Evolutionary conservation across 2,888 invertebrate species (phyloP).

Genomic region (Heteromyza rotundicornis): DNA sequence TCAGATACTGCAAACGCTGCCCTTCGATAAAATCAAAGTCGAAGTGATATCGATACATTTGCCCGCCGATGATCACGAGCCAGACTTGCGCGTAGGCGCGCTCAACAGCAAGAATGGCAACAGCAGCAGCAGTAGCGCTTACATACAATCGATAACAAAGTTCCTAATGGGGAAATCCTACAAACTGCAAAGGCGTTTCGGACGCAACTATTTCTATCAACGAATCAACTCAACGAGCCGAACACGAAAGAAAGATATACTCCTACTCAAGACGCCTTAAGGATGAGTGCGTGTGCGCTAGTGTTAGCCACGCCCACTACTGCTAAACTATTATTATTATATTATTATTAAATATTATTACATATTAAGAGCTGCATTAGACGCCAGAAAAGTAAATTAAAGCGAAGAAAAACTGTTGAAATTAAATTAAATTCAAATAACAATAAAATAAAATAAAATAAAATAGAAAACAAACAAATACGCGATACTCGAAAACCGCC

Average conservation of each 20-base stretch:
- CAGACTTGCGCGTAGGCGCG: conserved; percentile 30
- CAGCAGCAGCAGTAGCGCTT: no score
- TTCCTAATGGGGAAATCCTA: conserved; percentile 61
- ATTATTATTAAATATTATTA: neutral
- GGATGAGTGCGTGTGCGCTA: no score
- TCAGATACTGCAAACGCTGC: conserved; percentile 61
- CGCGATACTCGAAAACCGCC: no score
- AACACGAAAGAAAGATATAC: conserved; percentile 59
- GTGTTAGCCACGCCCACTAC: neutral
- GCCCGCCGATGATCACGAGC: conserved; percentile 57
- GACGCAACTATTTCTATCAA: conserved; percentile 61
- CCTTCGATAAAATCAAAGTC: conserved; percentile 60
- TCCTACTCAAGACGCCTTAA: conserved; percentile 47
- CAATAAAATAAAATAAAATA: no score
- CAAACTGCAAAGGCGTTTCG: conserved; percentile 59
- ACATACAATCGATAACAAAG: conserved; percentile 59
- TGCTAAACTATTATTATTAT: neutral
- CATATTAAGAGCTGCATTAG: neutral
- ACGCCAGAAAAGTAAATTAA: neutral
- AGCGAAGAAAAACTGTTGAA: neutral
- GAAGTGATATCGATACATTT: conserved; percentile 62
- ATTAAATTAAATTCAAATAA: no score
- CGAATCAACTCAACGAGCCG: conserved; percentile 53
- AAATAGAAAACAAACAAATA: no score
- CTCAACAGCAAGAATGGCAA: no score